A percentile compares a stretch with the other conserved stretches of the same genome.
Evolutionary conservation across 2,888 invertebrate species (phyloP).

Genomic region (Sialis fuliginosa): DNA sequence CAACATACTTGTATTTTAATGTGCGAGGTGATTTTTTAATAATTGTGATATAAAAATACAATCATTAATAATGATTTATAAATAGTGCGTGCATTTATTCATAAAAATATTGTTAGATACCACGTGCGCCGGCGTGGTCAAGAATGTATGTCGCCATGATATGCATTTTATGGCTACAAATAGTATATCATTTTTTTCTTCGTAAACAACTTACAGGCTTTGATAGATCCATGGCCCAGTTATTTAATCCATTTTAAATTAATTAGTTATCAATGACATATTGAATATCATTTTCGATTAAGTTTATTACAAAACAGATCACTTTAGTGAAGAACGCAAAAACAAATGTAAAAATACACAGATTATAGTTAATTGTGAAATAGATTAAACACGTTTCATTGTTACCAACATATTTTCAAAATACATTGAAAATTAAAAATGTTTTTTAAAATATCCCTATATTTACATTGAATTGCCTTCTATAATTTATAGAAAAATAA

Average conservation of each 20-base stretch:
- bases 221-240: conserved; percentile 3
- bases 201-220: conserved; percentile 2
- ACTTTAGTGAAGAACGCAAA: background rate
- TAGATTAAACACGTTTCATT: too few relatives aligned
- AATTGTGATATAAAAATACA: too few relatives aligned
- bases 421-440: too few relatives aligned
- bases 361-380: too few relatives aligned
- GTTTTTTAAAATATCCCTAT: too few relatives aligned
- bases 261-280: conserved; percentile 1
- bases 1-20: too few relatives aligned
- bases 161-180: background rate
- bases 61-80: too few relatives aligned
- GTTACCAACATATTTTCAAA: too few relatives aligned
- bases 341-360: background rate
- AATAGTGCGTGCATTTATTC: too few relatives aligned
- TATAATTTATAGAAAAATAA: too few relatives aligned
- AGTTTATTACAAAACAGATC: background rate
- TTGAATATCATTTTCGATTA: background rate
- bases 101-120: background rate
- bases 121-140: conserved; percentile 6
- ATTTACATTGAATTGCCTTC: too few relatives aligned
- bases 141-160: conserved; percentile 2
- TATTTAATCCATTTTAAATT: conserved; percentile 3
- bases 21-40: too few relatives aligned
- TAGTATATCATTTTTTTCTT: background rate